Base-by-base conservation (phyloP, 2,113 vertebrate genomes). In the Proterorhinus semilunaris region DNA sequence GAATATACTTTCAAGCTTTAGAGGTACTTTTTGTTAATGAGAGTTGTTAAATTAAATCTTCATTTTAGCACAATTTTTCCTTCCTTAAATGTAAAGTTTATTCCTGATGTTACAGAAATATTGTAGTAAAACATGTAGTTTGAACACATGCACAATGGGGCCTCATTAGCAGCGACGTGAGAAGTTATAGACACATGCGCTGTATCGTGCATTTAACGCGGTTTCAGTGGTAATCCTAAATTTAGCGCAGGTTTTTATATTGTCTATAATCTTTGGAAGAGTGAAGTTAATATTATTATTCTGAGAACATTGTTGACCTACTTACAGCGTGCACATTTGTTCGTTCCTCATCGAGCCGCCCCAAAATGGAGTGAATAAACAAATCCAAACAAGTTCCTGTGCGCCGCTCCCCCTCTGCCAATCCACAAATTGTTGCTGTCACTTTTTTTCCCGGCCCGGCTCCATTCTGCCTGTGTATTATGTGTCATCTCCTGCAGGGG, bases 241-340 rank as follows among this genome's bases (percentile, higher is more conserved):
- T 43, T 9, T 59, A 61, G 43, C 44, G 15, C 12, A 15, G 44
- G 42, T 61, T 45, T 6, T 8, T 45, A 61, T n/a, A 15, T 44
- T 11, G 12, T 42, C 15, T 15, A 44, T 9, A 61, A 42, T 44
- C 58, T 61, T 61, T 44, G 58, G 6, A 63, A 45, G 8, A 48
- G 44, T 63, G n/a, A 17, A 63, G 44, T 45, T 45, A 46, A 46
- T 47, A 62, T 46, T 27, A 10, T 48, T 63, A 48, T 47, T 63
- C 62, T 63, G 62, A 63, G 15, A 45, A 48, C 7, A 63, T 63
- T 27, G 62, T 63, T 63, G 62, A 63, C 62, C 46, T 63, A 63
- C 45, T 63, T 63, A 48, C 44, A 63, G n/a, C 17, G 21, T 12
- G 16, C 45, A 8, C 44, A 48, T 63, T 63, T 44, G 46, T 62